A percentile compares a stretch with the other conserved stretches of the same genome.
These are phyloP conservation scores for Heliornis fulica DNA, from an alignment of 2,113 vertebrate genomes.

Conservation along the genomic window DNA sequence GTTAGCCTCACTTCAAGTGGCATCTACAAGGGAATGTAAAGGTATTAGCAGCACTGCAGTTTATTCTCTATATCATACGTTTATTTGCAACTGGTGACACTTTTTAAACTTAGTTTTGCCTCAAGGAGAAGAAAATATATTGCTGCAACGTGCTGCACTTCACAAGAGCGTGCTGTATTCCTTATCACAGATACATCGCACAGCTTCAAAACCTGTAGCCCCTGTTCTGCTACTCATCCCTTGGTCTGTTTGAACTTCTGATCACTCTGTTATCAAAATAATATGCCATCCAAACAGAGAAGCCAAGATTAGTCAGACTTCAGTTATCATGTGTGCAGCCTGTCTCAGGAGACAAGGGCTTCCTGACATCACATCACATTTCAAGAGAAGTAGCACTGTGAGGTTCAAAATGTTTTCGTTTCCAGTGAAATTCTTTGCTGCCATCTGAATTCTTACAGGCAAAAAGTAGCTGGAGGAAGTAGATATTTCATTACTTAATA, in stretches of 20 bases:
- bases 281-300: neutral
- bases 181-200: neutral
- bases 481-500: constrained; percentile 42
- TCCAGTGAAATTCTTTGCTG: neutral
- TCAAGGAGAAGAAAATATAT: neutral
- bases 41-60: neutral
- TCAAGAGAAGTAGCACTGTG: neutral
- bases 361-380: neutral
- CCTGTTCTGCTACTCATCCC: neutral
- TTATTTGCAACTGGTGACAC: neutral
- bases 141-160: neutral
- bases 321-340: neutral
- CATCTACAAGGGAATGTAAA: neutral
- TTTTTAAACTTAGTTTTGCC: neutral
- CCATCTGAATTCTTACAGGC: constrained; percentile 36
- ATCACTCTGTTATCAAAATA: neutral
- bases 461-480: constrained; percentile 46
- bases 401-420: constrained; percentile 20
- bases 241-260: neutral
- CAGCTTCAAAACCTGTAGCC: neutral
- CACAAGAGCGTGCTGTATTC: neutral
- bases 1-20: neutral
- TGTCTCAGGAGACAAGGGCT: neutral
- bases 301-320: neutral
- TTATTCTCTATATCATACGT: neutral